Percentiles rank a stretch among this genome's conserved stretches.
Evolutionary conservation across 2,888 invertebrate genomes (phyloP).

Genomic region (Apodemia zela): DNA sequence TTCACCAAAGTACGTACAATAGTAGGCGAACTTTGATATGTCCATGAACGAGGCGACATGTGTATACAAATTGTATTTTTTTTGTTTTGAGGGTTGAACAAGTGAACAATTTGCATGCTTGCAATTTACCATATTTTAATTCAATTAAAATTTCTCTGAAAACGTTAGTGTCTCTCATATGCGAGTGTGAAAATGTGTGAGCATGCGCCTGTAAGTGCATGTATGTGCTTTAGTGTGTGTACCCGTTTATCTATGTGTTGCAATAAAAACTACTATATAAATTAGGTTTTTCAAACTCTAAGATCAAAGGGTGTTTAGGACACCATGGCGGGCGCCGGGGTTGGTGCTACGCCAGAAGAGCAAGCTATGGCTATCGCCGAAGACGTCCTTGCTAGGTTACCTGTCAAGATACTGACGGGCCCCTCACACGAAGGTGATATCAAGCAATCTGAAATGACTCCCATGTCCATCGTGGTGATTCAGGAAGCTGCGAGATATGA

Average conservation of each 20-base stretch:
- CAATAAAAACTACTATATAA: not conserved
- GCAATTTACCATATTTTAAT: no score
- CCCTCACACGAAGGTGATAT: constrained; percentile 84
- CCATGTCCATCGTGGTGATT: constrained; percentile 96
- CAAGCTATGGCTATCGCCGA: constrained; percentile 88
- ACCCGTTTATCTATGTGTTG: not conserved
- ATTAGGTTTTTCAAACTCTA: not conserved
- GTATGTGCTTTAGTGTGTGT: no score
- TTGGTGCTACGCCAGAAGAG: constrained; percentile 87
- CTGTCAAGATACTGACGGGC: constrained; percentile 83
- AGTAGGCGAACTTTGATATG: no score
- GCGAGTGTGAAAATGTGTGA: not conserved
- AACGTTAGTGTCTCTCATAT: no score
- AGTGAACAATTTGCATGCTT: no score
- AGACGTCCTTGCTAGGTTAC: constrained; percentile 89
- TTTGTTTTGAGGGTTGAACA: no score
- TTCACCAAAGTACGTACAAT: no score
- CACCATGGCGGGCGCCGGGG: constrained; percentile 79
- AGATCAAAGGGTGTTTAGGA: constrained; percentile 66
- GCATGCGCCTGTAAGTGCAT: not conserved
- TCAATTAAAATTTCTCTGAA: no score
- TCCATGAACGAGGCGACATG: no score
- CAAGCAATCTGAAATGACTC: constrained; percentile 89
- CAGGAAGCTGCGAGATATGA: constrained; percentile 93
- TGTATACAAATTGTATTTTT: no score